phyloP scores from a whole-genome alignment of 2,113 vertebrate genomes.

The Rhinopomastus cyanomelas region DNA sequence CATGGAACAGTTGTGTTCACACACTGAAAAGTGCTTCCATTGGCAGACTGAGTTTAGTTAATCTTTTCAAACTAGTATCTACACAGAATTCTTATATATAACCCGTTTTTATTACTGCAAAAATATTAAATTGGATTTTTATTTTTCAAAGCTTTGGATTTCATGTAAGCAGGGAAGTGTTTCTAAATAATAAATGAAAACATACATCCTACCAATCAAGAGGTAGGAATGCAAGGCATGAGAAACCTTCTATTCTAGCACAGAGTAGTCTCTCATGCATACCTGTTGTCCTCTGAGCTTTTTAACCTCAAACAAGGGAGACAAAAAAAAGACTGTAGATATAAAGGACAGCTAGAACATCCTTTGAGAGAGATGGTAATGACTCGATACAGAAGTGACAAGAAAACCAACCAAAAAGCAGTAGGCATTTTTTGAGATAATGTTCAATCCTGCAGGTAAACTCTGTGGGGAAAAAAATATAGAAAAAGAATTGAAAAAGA shows the following conservation, averaged over 20 bases:
- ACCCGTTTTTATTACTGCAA: not conserved
- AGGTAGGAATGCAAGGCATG: not conserved
- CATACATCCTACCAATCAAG: not conserved
- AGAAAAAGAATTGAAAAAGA: rapidly evolving
- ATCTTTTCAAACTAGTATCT: not conserved
- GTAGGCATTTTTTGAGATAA: not conserved
- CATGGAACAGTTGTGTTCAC: not conserved
- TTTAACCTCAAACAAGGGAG: slow-evolving; percentile 34
- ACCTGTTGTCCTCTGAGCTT: slow-evolving; percentile 35
- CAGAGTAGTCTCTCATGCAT: not conserved
- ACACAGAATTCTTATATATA: not conserved
- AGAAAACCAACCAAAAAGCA: not conserved
- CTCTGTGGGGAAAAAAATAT: no score
- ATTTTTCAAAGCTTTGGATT: slow-evolving; percentile 8
- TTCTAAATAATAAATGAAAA: slow-evolving; percentile 57
- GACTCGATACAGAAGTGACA: not conserved
- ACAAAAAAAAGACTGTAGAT: not conserved
- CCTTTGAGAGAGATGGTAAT: not conserved
- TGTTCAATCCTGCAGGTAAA: slow-evolving; percentile 6
- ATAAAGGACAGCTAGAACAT: slow-evolving; percentile 5
- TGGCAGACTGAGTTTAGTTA: not conserved
- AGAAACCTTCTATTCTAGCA: slow-evolving; percentile 20
- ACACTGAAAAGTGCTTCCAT: not conserved
- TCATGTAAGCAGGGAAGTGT: not conserved
- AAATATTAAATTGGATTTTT: not conserved